Conservation (phyloP, 2,113 vertebrate genomes). For the Cynocephalus volans region DNA sequence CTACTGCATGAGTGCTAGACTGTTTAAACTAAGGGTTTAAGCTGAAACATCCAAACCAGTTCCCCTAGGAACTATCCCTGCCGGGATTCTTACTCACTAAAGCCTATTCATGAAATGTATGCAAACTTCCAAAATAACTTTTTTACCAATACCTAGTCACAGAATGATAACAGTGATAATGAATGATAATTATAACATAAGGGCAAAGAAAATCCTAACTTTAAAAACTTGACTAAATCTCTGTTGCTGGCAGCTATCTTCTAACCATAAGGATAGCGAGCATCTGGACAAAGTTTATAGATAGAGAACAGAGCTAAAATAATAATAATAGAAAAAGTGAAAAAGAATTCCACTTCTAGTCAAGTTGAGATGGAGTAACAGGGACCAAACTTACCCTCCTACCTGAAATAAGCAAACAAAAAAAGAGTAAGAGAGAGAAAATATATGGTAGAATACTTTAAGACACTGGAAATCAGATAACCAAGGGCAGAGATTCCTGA, state of each 20-base stretch:
- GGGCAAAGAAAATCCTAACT: constrained; percentile 10
- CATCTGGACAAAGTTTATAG: not conserved
- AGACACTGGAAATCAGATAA: not conserved
- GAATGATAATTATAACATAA: not conserved
- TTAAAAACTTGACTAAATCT: not conserved
- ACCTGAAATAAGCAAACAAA: not conserved
- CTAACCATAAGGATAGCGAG: not conserved
- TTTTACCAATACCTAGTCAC: not conserved
- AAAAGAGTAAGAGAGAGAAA: not conserved
- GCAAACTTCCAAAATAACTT: not conserved
- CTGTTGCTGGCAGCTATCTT: not conserved
- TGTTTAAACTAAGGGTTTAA: not conserved
- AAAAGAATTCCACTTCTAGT: not conserved
- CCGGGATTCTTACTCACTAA: not conserved
- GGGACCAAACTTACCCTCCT: not conserved
- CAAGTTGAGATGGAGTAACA: not conserved
- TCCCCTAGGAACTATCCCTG: not conserved
- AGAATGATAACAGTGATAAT: not conserved
- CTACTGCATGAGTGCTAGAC: not conserved
- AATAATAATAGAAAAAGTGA: not conserved
- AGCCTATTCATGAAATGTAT: not conserved
- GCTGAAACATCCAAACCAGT: not conserved
- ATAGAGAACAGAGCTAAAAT: not conserved
- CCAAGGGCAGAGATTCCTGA: not conserved
- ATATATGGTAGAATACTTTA: not conserved